These are phyloP conservation scores for Pleuronectes platessa DNA, from an alignment of 2,113 vertebrate genomes.

Conservation along the genomic window DNA sequence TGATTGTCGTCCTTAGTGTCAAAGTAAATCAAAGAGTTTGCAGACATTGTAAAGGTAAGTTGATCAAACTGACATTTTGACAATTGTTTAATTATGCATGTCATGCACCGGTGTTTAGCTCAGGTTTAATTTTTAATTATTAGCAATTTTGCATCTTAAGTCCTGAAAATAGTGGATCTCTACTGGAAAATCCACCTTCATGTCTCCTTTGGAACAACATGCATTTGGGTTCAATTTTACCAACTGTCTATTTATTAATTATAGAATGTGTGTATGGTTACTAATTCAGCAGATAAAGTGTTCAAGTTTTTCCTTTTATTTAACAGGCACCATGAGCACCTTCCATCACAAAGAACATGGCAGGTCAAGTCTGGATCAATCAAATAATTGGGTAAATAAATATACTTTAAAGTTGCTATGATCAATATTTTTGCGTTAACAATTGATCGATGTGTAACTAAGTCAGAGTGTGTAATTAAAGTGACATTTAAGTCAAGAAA, in stretches of 20 bases:
- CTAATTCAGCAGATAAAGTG: too few relatives aligned
- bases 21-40: not conserved
- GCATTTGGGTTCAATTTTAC: too few relatives aligned
- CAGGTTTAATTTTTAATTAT: too few relatives aligned
- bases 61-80: not conserved
- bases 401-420: not conserved
- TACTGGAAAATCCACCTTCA: too few relatives aligned
- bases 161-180: not conserved
- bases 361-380: not conserved
- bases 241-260: too few relatives aligned
- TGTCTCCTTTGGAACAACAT: too few relatives aligned
- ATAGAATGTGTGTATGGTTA: too few relatives aligned
- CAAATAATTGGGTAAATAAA: conserved; percentile 25
- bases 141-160: not conserved
- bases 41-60: conserved; percentile 12
- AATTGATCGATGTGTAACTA: too few relatives aligned
- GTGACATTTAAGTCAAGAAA: too few relatives aligned
- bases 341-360: not conserved
- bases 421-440: not conserved
- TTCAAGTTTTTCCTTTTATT: not conserved
- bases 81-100: too few relatives aligned
- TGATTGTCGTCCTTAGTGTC: not conserved
- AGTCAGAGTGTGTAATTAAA: too few relatives aligned
- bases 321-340: not conserved
- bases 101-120: too few relatives aligned